phyloP scores from a whole-genome alignment of 2,113 vertebrate genomes.

The Butastur rufipennis region DNA sequence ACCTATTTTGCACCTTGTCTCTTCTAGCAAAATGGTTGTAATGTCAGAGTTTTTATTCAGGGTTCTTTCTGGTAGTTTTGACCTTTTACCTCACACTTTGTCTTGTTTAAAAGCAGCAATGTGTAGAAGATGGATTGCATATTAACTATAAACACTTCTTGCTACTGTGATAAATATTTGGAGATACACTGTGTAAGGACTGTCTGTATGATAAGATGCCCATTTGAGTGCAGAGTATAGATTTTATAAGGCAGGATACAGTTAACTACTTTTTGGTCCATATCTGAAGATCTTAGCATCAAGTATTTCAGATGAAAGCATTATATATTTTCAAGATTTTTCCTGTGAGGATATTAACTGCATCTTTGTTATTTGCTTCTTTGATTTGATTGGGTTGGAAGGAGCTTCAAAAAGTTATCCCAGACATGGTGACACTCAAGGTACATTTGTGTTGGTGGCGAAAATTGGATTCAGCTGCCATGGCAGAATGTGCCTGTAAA shows the following conservation, averaged over 20 bases:
- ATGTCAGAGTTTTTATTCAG: not conserved
- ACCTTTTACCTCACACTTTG: constrained; percentile 7
- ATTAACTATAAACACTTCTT: not conserved
- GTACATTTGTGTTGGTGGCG: rapidly evolving
- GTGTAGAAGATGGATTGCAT: not conserved
- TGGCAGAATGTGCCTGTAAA: not conserved
- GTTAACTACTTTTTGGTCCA: not conserved
- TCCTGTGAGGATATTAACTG: not conserved
- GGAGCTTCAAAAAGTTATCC: not conserved
- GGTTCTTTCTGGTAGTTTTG: not conserved
- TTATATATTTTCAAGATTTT: not conserved
- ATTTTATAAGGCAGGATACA: not conserved
- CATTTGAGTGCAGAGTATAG: not conserved
- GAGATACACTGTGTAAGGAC: not conserved
- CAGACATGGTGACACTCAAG: not conserved
- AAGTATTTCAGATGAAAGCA: not conserved
- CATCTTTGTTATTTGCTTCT: not conserved
- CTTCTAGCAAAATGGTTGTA: not conserved
- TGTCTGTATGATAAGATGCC: not conserved
- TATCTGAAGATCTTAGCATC: not conserved
- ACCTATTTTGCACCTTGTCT: not conserved
- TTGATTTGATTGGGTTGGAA: not conserved
- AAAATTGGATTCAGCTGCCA: not conserved
- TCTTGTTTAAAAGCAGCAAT: not conserved
- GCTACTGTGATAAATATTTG: constrained; percentile 18